Evolutionary conservation across 1,140 invertebrate species (phyloP), one percentile per base, ranked within the genome.

Genomic region (Macrosteles quadrilineatus): DNA sequence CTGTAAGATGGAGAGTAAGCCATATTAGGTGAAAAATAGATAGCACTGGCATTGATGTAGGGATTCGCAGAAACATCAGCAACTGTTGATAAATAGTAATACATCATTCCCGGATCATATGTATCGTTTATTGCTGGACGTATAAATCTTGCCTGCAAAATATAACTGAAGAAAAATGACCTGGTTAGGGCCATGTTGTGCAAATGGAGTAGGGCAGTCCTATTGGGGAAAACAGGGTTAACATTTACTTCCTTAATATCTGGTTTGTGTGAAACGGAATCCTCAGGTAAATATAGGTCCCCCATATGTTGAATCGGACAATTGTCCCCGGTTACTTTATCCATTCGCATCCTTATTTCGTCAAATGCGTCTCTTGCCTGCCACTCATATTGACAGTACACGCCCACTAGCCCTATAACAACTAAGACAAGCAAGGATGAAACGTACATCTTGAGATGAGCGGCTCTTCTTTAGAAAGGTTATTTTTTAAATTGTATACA

Each of bases 21-120:
- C 81, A 89, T 91, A 78, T 99, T 96, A 1, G 95, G 94, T 21
- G 96, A 89, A 78, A 98, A 99, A 80, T 98, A 98, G 69, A 98
- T 88, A 0, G 94, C 91, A 78, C 93, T 96, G 59, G 94, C 92
- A 82, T 99, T 99, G 67, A 99, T 91, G 72, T 91, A 90, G 0
- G 90, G 90, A 83, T 97, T 98, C 0, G 95, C 87, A 0, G 96
- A 93, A 0, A 99, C 94, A 81, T 98, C 97, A 0, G 97, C 95
- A 0, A 97, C 92, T 0, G 94, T 91, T 0, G 96, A 97, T 21
- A 98, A 82, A 77, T 98, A 97, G 77, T 98, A 97, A 78, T 99
- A 99, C 94, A 98, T 96, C 88, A 99, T 94, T 67, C 97, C 96
- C 0, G 97, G 96, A 83, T 98, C 96, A 72, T 96, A 94, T 0